Base-by-base conservation (phyloP, 2,113 vertebrate genomes). In the Passerina amoena region DNA sequence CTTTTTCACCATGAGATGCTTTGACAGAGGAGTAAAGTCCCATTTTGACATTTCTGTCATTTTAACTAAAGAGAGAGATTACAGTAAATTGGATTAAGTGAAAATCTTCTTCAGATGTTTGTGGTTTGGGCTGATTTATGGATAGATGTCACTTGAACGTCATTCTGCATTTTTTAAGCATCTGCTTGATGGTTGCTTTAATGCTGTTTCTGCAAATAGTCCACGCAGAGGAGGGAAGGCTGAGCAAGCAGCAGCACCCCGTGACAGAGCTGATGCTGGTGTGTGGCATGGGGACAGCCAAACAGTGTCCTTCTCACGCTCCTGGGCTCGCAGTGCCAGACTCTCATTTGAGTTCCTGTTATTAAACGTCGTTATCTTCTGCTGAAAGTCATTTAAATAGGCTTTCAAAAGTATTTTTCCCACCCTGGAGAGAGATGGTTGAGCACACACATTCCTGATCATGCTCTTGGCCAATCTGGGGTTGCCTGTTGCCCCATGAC, bases 81-180 rank as follows among this genome's bases (percentile, higher is more conserved):
- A 95, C 96, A 93, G 92, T 94, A 95, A 97, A 97, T 96, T 97
- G 96, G 94, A 97, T 97, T 96, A 97, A 97, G 94, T 96, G 96
- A 90, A 97, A 96, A 96, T 96, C 94, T 92, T 97, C 94, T 92
- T 97, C 96, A 96, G 96, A 96, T 97, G 94, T 96, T 96, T 96
- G 96, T 96, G 96, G 96, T 95, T 97, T 96, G 94, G 92, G 90
- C 93, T 97, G 93, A 93, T 96, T 96, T 97, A 97, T 96, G 90
- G 96, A 97, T 97, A 95, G 96, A 96, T 97, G 96, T 97, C 94
- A 86, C 77, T 96, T 96, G 86, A 96, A 96, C 76, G 96, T 96
- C 94, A 96, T 93, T 86, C 69, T 93, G 92, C 93, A 75, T 96
- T 95, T 95, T 94, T 96, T 75, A 96, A 96, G 96, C 96, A 95